Evolutionary conservation across 23 tunicate genomes (phyloP).

Genomic region (Diplosoma virens): DNA sequence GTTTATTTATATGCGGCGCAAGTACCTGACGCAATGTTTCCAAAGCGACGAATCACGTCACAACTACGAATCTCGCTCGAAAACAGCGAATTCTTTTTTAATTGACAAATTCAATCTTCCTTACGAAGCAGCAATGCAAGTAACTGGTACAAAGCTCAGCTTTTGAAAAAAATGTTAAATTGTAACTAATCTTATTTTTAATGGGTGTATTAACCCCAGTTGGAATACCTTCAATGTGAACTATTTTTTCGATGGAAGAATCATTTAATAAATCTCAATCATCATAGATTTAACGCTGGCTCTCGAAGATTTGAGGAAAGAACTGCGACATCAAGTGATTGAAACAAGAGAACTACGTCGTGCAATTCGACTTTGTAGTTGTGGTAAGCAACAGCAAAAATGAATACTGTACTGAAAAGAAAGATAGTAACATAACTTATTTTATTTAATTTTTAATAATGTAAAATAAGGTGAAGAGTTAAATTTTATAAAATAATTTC

Average conservation of each 20-base stretch:
- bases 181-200: too few relatives aligned
- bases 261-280: neutral
- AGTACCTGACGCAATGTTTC: slow-evolving; percentile 11
- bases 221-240: neutral
- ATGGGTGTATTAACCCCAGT: neutral
- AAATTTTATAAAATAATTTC: too few relatives aligned
- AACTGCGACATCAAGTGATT: slow-evolving; percentile 23
- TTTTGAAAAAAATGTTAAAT: too few relatives aligned
- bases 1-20: slow-evolving; percentile 15
- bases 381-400: too few relatives aligned
- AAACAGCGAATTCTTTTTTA: neutral
- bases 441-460: neutral
- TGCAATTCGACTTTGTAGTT: slow-evolving; percentile 39
- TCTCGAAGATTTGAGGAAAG: slow-evolving; percentile 38
- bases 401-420: neutral
- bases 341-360: slow-evolving; percentile 35
- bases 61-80: neutral
- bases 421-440: neutral
- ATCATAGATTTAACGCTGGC: slow-evolving; percentile 15
- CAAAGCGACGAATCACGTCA: slow-evolving; percentile 21
- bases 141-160: slow-evolving; percentile 31
- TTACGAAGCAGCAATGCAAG: slow-evolving; percentile 26
- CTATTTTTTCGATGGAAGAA: too few relatives aligned
- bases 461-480: neutral
- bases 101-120: slow-evolving; percentile 21